Percentiles rank a stretch among this genome's conserved stretches.
These are phyloP conservation scores for Chaenogobius annularis DNA, from an alignment of 2,113 vertebrate species.

Conservation along the genomic window DNA sequence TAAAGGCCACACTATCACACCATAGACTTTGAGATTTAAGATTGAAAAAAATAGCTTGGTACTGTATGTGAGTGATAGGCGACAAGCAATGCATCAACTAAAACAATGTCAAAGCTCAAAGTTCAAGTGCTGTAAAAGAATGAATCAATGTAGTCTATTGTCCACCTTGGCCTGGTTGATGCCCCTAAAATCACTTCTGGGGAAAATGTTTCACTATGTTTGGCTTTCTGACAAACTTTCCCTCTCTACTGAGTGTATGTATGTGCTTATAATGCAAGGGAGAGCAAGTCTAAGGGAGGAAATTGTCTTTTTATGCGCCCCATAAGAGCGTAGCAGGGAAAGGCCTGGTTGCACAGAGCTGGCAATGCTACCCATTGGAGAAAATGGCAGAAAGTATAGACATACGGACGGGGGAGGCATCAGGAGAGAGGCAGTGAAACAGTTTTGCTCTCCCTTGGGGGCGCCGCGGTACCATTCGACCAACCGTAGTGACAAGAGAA, in stretches of 20 bases:
- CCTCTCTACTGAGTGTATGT: conserved; percentile 32
- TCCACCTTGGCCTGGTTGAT: conserved; percentile 45
- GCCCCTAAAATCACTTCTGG: conserved; percentile 27
- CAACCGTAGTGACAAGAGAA: conserved; percentile 88
- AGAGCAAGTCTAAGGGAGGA: conserved; percentile 20
- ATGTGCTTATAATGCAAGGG: conserved; percentile 29
- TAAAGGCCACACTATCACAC: conserved; percentile 3
- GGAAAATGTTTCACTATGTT: conserved; percentile 25
- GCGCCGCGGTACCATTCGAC: conserved; percentile 85
- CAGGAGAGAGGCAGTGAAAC: conserved; percentile 31
- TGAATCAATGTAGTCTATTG: conserved; percentile 43
- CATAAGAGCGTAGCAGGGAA: conserved; percentile 31
- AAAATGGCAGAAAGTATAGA: conserved; percentile 37
- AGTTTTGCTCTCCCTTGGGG: conserved; percentile 81
- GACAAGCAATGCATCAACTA: conserved; percentile 37
- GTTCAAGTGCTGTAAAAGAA: conserved; percentile 47
- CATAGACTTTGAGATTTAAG: neutral
- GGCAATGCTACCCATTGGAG: conserved; percentile 40
- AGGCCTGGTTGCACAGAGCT: conserved; percentile 47
- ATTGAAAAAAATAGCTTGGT: neutral
- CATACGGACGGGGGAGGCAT: conserved; percentile 39
- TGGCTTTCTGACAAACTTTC: conserved; percentile 40
- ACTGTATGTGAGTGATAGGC: conserved; percentile 8
- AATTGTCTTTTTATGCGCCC: conserved; percentile 50
- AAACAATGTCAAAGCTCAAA: conserved; percentile 37